Evolutionary conservation across 2,113 vertebrate species (phyloP).

Genomic region (Xenopus borealis): DNA sequence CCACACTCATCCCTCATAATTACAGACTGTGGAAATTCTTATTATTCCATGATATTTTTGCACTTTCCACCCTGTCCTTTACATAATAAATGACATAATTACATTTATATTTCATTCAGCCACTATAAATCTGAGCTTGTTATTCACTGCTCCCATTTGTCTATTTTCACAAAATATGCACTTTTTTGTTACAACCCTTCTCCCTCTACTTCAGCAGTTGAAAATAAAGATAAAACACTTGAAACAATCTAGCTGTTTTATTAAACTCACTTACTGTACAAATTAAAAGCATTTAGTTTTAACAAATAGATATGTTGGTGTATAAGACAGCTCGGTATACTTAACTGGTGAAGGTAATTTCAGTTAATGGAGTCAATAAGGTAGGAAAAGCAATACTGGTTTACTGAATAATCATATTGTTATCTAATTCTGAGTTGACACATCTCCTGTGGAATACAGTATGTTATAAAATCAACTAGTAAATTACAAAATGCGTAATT

Average conservation of each 20-base stretch:
- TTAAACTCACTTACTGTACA: conserved; percentile 13
- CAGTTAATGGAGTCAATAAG: not conserved
- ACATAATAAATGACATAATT: too few relatives aligned
- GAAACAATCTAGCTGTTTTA: not conserved
- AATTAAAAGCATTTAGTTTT: conserved; percentile 15
- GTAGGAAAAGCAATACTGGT: not conserved
- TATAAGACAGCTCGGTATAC: not conserved
- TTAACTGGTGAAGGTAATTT: conserved; percentile 4
- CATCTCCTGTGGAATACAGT: not conserved
- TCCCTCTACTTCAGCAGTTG: not conserved
- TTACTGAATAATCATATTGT: not conserved
- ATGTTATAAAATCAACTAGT: too few relatives aligned
- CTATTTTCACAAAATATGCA: not conserved
- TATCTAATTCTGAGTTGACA: not conserved
- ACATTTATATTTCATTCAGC: too few relatives aligned
- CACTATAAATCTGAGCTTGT: too few relatives aligned
- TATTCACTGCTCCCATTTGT: too few relatives aligned
- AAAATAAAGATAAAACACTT: not conserved
- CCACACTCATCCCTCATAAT: too few relatives aligned
- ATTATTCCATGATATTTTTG: too few relatives aligned
- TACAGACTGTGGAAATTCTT: too few relatives aligned
- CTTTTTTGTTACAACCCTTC: not conserved
- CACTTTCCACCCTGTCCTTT: too few relatives aligned
- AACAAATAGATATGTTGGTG: not conserved
- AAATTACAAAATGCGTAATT: too few relatives aligned